phyloP scores from a whole-genome alignment of 2,888 invertebrate genomes.

The Euplexia lucipara region DNA sequence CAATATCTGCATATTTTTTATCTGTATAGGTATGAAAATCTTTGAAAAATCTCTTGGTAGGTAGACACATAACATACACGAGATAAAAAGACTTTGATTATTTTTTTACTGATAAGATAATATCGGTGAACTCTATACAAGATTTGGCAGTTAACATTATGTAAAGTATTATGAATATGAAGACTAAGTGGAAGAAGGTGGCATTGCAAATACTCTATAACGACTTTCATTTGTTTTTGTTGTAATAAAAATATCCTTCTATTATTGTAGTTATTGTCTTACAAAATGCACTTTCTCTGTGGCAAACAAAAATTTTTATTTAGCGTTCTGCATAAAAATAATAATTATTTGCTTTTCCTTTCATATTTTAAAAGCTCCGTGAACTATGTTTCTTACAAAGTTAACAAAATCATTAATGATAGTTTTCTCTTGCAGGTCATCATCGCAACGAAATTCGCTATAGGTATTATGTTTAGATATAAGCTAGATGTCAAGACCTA shows the following conservation, averaged over 20 bases:
- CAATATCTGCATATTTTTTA: conserved; percentile 13
- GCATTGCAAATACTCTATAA: background rate
- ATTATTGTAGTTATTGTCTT: too few species aligned
- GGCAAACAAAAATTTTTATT: too few species aligned
- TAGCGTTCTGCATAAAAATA: too few species aligned
- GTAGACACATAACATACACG: conserved; percentile 28
- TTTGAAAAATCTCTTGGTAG: conserved; percentile 25
- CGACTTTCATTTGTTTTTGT: background rate
- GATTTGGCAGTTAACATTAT: conserved; percentile 33
- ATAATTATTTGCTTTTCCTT: background rate
- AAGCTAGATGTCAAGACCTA: background rate
- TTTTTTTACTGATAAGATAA: conserved; percentile 56
- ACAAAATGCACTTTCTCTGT: too few species aligned
- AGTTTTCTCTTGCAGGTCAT: background rate
- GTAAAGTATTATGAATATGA: conserved; percentile 16
- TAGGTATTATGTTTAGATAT: too few species aligned
- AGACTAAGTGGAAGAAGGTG: background rate
- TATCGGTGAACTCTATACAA: conserved; percentile 45
- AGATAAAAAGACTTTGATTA: conserved; percentile 58
- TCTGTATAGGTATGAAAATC: conserved; percentile 36
- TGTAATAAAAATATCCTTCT: too few species aligned
- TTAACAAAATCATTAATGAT: background rate
- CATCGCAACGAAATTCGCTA: conserved; percentile 1
- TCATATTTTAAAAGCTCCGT: background rate
- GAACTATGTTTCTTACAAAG: background rate